Percentiles rank a stretch among this genome's conserved stretches.
These are phyloP conservation scores for Nebria salina DNA, from an alignment of 2,888 invertebrate species.

Conservation along the genomic window DNA sequence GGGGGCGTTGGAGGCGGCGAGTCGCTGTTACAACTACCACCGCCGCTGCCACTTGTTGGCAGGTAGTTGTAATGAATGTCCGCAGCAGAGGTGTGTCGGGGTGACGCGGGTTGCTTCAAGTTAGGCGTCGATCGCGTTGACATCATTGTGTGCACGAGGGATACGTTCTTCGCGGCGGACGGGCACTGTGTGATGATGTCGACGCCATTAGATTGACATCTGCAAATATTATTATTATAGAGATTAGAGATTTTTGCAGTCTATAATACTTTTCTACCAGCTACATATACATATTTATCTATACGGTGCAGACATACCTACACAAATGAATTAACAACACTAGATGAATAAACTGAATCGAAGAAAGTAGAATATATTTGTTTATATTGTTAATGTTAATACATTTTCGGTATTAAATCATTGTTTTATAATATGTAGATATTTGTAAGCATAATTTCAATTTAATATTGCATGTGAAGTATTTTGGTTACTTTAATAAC, in stretches of 20 bases:
- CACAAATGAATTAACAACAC: no score
- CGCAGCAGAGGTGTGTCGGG: constrained; percentile 46
- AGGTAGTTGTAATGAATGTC: constrained; percentile 13
- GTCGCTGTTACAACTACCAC: constrained; percentile 62
- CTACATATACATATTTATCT: background rate
- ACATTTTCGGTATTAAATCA: no score
- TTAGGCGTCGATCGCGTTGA: constrained; percentile 64
- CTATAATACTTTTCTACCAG: background rate
- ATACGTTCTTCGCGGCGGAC: constrained; percentile 49
- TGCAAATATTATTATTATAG: background rate
- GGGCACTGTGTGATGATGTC: constrained; percentile 48
- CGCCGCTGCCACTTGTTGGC: background rate
- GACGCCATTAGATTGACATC: constrained; percentile 39
- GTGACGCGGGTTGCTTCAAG: constrained; percentile 56
- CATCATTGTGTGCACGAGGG: constrained; percentile 63
- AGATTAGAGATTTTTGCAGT: background rate
- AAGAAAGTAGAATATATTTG: no score
- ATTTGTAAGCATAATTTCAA: no score
- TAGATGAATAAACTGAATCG: no score
- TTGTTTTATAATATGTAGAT: no score
- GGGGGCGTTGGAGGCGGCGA: constrained; percentile 70
- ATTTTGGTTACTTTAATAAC: no score
- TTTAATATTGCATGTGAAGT: no score
- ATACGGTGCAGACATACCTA: no score
- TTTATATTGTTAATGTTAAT: no score